Evolutionary conservation across 2,888 invertebrate genomes (phyloP), one percentile per base, ranked within the genome.

Genomic region (Machimus rusticus): DNA sequence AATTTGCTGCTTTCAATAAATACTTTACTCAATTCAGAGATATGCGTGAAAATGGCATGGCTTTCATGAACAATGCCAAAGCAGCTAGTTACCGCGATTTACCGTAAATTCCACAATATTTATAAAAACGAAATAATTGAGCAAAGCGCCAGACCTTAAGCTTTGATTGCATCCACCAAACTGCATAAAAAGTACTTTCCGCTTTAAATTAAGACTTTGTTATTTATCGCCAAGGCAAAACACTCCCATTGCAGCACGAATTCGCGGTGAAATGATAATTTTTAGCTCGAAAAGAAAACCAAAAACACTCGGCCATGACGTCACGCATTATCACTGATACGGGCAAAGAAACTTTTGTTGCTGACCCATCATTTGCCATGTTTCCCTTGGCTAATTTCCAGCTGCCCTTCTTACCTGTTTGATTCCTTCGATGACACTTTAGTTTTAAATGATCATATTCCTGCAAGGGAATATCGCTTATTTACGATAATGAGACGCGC

Each of bases 231-330:
- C 12, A 12, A 19, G 37, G 23, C 37, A 39, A 37, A 78, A 23
- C 78, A 37, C 39, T 46, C 78, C 43, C 39, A 78, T 37, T 39
- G 23, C 78, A 23, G 78, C 43, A 43, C 19, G 34, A 78, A 43
- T 78, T 78, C 39, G 43, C 78, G 37, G 19, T 14, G 43, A 78
- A 78, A 78, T 78, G 78, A 78, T 78, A 78, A 78, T 78, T 78
- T 78, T 39, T n/a, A 37, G 14, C 19, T 37, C 19, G 23, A 66
- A 66, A 66, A 23, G 66, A 55, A 77, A 77, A 78, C 19, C 23
- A 78, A 78, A 78, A 78, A 78, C 78, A 78, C 78, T 78, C 4
- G 78, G 43, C 78, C 78, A 78, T 78, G 78, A 78, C 78, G 78
- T 78, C 78, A 78, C 78, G 43, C 43, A 51, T 66, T 66, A 66